phyloP scores from a whole-genome alignment of 1,140 invertebrate species.

The Zaprionus vittiger region DNA sequence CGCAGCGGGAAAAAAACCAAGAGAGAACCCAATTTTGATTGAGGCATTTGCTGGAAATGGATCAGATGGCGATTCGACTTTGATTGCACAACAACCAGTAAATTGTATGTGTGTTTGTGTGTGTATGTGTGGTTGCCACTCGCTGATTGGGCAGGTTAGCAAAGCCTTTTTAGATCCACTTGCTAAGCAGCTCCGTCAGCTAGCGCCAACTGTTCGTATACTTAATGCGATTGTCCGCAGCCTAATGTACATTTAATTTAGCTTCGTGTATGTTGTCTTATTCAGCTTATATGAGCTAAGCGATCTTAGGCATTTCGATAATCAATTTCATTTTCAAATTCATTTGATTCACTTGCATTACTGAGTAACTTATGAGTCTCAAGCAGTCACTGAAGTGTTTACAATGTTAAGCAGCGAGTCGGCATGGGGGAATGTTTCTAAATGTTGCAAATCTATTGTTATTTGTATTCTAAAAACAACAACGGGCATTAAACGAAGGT shows the following conservation, averaged over 20 bases:
- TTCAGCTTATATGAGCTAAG: neutral
- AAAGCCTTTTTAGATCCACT: constrained; percentile 9
- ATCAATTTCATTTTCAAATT: neutral
- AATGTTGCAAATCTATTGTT: no score
- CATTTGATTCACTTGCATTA: no score
- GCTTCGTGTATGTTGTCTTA: neutral
- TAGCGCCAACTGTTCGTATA: constrained; percentile 31
- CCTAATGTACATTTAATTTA: neutral
- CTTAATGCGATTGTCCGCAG: constrained; percentile 24
- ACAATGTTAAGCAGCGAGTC: no score
- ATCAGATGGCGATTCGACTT: constrained; percentile 42
- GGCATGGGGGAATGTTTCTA: no score
- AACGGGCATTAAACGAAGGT: no score
- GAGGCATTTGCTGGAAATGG: constrained; percentile 46
- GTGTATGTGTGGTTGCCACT: neutral
- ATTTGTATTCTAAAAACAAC: no score
- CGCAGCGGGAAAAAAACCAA: neutral
- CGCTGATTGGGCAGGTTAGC: constrained; percentile 23
- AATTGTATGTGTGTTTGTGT: neutral
- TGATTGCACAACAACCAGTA: constrained; percentile 27
- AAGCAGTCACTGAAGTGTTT: no score
- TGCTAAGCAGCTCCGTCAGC: neutral
- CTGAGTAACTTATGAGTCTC: no score
- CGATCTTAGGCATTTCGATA: no score
- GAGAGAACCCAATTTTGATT: constrained; percentile 43